Base-by-base conservation (phyloP, 2,888 invertebrate genomes). In the Congeria kusceri region DNA sequence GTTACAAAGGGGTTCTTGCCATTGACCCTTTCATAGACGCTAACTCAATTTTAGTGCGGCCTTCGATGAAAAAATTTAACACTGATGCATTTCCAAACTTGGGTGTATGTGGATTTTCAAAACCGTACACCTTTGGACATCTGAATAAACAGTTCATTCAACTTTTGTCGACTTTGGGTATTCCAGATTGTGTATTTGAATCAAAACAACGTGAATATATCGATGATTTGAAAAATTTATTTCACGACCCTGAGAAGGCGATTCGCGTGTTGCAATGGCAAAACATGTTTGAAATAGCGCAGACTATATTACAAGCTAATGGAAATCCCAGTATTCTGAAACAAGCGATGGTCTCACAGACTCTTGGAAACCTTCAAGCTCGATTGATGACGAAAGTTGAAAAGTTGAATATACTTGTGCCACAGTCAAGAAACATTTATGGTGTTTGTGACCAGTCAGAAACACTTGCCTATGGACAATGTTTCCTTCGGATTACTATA, bases 381-480 rank as follows among this genome's bases (percentile, higher is more conserved):
- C 44, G 53, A n/a, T 18, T 74, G 5, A 20, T 70, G 3, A 18
- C 70, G 9, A 68, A 68, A 29, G 32, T 59, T 5, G 61, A 66
- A 27, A 74, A 70, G 28, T 61, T 74, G 18, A 67, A 70, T 20
- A 65, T 81, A 15, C 56, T 71, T 11, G 71, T 81, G 9, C 64
- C 77, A 39, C 25, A 72, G 15, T 82, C 81, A 0, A 88, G 93
- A 39, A 90, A 90, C 20, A 89, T 92, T 87, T 91, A 90, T 66
- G 93, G 93, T 15, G 90, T 92, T 5, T 82, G 92, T 28, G 93
- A 93, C 72, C 92, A 92, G 70, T 87, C 89, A 4, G 90, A 91
- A 3, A 72, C 80, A 7, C 86, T 93, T 18, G 86, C 91, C 67
- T 88, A 89, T 61, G 93, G 92, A 13, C 90, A 93, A 76, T 86